A percentile compares a stretch with the other conserved stretches of the same genome.
Evolutionary conservation across 2,888 invertebrate genomes (phyloP).

Genomic region (Xylocampa areola): DNA sequence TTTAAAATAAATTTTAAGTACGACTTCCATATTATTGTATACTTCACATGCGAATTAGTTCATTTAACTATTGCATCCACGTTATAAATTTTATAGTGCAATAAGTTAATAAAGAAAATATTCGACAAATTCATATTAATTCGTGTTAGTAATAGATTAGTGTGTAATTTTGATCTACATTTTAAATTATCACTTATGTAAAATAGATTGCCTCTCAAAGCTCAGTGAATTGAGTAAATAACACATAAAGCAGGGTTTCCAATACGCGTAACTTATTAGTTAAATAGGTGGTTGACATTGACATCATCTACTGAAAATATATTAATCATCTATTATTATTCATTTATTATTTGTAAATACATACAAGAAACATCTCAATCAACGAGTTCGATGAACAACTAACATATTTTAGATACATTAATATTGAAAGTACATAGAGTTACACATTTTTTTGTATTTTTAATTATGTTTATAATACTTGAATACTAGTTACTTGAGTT

Average conservation of each 20-base stretch:
- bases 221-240: slow-evolving; percentile 11
- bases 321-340: neutral
- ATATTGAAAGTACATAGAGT: neutral
- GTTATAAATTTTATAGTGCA: neutral
- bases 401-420: slow-evolving; percentile 7
- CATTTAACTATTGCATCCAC: neutral
- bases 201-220: slow-evolving; percentile 32
- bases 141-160: slow-evolving; percentile 33
- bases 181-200: slow-evolving; percentile 11
- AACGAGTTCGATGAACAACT: neutral
- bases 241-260: slow-evolving; percentile 36
- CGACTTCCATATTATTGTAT: slow-evolving; percentile 55
- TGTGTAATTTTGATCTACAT: slow-evolving; percentile 24
- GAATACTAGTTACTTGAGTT: neutral
- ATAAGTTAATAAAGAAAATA: neutral
- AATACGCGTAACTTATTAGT: slow-evolving; percentile 4
- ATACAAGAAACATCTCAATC: slow-evolving; percentile 1
- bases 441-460: neutral
- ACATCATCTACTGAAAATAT: neutral
- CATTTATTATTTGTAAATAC: slow-evolving; percentile 1
- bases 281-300: neutral
- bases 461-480: slow-evolving; percentile 1
- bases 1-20: slow-evolving; percentile 65
- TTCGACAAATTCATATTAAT: slow-evolving; percentile 2
- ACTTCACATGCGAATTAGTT: slow-evolving; percentile 15